Conservation (phyloP, 2,113 vertebrate genomes). For the Lepisosteus oculatus region DNA sequence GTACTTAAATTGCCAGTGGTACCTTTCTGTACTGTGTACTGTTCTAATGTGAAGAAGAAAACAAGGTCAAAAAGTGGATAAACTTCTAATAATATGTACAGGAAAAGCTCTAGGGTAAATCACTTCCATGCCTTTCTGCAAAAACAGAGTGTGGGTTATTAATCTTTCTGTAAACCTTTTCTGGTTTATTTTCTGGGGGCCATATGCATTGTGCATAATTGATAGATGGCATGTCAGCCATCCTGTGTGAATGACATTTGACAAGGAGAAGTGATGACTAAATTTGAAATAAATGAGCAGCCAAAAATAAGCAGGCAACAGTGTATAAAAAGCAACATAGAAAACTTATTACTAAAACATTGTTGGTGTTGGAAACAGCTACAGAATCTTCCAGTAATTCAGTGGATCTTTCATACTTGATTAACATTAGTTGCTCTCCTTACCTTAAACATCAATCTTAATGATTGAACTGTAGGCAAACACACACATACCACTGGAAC, state of each 20-base stretch:
- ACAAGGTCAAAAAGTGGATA: neutral
- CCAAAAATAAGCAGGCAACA: too few species aligned
- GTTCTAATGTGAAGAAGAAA: neutral
- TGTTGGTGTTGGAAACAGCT: too few species aligned
- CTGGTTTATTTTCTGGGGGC: constrained; percentile 2
- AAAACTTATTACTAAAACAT: too few species aligned
- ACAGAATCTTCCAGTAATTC: too few species aligned
- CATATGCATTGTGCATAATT: neutral
- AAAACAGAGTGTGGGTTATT: neutral
- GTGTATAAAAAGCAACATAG: too few species aligned
- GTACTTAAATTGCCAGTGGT: too few species aligned
- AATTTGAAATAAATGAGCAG: neutral
- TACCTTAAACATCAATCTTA: constrained; percentile 20
- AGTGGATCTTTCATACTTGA: neutral
- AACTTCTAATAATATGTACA: neutral
- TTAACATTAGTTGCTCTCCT: neutral
- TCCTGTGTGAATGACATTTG: neutral
- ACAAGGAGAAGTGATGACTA: neutral
- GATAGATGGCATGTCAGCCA: neutral
- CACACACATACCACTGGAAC: too few species aligned
- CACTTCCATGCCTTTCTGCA: neutral
- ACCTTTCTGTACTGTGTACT: neutral
- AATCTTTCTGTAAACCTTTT: neutral
- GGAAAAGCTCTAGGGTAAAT: neutral
- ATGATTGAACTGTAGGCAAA: neutral